Evolutionary conservation across 2,797 vertebrate genomes (phyloP).

Genomic region (Notoglanidium macrostoma): DNA sequence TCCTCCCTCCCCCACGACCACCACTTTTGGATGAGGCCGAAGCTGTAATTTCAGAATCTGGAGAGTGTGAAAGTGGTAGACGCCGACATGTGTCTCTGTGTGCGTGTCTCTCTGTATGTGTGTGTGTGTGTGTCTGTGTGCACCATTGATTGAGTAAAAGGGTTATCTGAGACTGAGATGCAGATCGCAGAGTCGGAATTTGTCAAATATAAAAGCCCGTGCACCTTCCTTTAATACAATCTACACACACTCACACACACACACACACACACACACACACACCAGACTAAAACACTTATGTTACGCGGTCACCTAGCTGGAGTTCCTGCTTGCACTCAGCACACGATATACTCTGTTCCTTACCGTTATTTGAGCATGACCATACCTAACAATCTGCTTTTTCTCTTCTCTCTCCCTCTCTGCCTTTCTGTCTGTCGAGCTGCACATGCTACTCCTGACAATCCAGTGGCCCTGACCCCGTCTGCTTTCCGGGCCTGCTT

Average conservation of each 20-base stretch:
- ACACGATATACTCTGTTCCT: not conserved
- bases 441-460: no score
- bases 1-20: not conserved
- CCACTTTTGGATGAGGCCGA: slow-evolving; percentile 18
- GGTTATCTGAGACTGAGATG: slow-evolving; percentile 28
- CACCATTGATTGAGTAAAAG: not conserved
- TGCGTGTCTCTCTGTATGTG: not conserved
- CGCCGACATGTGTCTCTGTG: slow-evolving; percentile 29
- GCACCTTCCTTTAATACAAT: not conserved
- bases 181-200: slow-evolving; percentile 22
- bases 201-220: slow-evolving; percentile 33
- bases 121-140: slow-evolving; percentile 12
- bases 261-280: not conserved
- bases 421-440: no score
- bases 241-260: not conserved
- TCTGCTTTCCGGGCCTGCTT: no score
- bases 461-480: no score
- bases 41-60: slow-evolving; percentile 42
- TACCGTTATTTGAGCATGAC: no score
- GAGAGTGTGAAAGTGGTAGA: slow-evolving; percentile 36
- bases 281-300: slow-evolving; percentile 10
- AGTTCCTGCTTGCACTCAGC: not conserved
- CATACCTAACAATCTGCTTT: no score
- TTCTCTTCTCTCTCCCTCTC: no score
- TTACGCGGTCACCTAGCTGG: no score